These are phyloP conservation scores for Pongo abelii DNA, from an alignment of 2,113 vertebrate species.

Conservation along the genomic window DNA sequence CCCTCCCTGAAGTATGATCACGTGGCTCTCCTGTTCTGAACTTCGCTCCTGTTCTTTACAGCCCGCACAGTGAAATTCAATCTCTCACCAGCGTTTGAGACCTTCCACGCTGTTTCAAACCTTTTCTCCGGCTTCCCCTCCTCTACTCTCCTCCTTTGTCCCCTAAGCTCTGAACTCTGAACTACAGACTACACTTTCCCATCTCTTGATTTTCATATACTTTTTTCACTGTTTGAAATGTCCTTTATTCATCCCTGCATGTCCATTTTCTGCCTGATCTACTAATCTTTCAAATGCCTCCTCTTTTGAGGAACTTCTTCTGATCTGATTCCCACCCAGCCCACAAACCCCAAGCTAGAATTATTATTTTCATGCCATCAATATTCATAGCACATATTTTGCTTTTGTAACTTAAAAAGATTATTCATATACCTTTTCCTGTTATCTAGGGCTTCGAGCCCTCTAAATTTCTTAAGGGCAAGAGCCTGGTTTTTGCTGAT, in stretches of 20 bases:
- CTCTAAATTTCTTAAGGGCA: not conserved
- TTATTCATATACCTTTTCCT: not conserved
- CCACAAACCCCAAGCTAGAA: not conserved
- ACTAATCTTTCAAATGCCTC: not conserved
- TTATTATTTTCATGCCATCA: not conserved
- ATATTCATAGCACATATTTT: not conserved
- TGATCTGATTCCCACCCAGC: not conserved
- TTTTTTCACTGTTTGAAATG: not conserved
- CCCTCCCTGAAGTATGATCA: not conserved
- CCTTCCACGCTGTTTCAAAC: not conserved
- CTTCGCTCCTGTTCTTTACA: not conserved
- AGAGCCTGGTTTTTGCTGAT: not conserved
- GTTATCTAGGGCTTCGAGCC: not conserved
- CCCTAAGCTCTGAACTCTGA: not conserved
- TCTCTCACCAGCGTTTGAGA: not conserved
- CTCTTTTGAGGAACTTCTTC: not conserved
- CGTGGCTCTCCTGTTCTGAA: not conserved
- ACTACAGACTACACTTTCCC: not conserved
- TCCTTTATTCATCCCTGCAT: not conserved
- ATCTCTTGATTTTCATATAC: not conserved
- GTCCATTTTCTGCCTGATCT: not conserved
- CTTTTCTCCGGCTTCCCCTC: not conserved
- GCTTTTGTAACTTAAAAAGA: conserved; percentile 33
- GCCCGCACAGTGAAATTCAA: not conserved
- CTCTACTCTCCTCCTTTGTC: not conserved